Evolutionary conservation across 2,113 vertebrate species (phyloP), one percentile per base, ranked within the genome.

Genomic region (Gila orcuttii): DNA sequence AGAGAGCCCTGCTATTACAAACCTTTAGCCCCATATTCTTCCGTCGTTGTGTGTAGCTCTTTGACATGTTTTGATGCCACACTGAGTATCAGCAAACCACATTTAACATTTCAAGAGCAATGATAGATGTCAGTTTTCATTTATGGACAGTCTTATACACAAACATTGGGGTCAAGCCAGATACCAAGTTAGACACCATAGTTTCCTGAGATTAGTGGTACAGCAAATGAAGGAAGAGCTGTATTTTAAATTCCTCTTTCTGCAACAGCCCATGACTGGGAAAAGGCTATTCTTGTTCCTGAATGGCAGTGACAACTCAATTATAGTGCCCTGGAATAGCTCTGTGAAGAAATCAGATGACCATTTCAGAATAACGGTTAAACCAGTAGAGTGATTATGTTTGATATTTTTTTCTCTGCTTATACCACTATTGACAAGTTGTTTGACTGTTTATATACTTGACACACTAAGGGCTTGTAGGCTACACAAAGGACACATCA

Each of bases 261-360:
- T 76, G 57, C 11, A 11, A 68, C 64, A 64, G 45, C 39, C 59
- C 33, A 55, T 76, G 71, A 68, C 75, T 83, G 73, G 64, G 80
- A 77, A 77, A 57, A 57, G 17, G 25, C 42, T 68, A 77, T 77
- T 87, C 47, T 69, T 69, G 59, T 66, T 81, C 25, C 64, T 69
- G 25, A 50, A 50, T 82, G 79, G 62, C 79, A 82, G 25, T 23
- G 62, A 52, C 15, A 28, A 33, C 79, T 82, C 45, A 31, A 68
- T 82, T 82, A 52, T 68, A 82, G 79, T 33, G 62, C 62, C 62
- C 10, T 82, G 28, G 62, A 68, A 66, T 68, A 68, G 62, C 60
- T 68, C 62, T 52, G 42, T 10, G 60, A 82, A 50, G 25, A 47
- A 68, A 47, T 68, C 25, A 31, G 25, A 23, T 82, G 62, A 82